A percentile compares a stretch with the other conserved stretches of the same genome.
phyloP scores from a whole-genome alignment of 1,140 invertebrate genomes.

The Aphelenchoides avenae region DNA sequence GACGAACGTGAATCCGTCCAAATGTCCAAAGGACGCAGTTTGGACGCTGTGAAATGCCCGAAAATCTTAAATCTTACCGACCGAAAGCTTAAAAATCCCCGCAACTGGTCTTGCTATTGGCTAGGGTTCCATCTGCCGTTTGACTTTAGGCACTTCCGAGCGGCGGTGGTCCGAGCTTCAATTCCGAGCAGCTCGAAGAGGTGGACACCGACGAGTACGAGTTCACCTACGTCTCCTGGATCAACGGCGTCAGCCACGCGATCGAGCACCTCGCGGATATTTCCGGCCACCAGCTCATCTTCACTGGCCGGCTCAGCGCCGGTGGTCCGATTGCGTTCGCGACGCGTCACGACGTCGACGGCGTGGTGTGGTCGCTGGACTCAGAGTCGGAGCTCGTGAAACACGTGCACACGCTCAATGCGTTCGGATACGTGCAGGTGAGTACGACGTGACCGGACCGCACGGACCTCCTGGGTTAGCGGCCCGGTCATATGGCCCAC shows the following conservation, averaged over 20 bases:
- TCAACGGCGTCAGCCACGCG: conserved; percentile 12
- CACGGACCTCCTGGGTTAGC: too few species aligned
- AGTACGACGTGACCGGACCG: too few species aligned
- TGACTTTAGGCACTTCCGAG: conserved; percentile 6
- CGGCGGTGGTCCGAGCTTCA: conserved; percentile 14
- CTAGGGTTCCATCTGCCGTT: too few species aligned
- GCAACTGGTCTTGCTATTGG: too few species aligned
- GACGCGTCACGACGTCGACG: conserved; percentile 17
- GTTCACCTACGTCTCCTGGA: conserved; percentile 17
- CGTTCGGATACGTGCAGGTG: conserved; percentile 20
- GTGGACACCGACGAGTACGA: conserved; percentile 11
- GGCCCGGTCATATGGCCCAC: too few species aligned
- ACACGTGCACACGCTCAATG: conserved; percentile 14
- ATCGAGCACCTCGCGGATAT: conserved; percentile 1
- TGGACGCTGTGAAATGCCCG: too few species aligned
- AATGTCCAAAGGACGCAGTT: too few species aligned
- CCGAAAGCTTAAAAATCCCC: too few species aligned
- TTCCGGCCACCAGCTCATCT: conserved; percentile 6
- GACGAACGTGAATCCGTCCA: too few species aligned
- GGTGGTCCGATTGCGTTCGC: conserved; percentile 9
- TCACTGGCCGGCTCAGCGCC: conserved; percentile 10
- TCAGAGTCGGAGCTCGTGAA: too few species aligned
- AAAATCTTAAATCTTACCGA: too few species aligned
- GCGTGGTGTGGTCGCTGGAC: conserved; percentile 16
- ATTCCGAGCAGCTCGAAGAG: conserved; percentile 19